phyloP scores from a whole-genome alignment of 2,797 vertebrate genomes.

The Eutrigla gurnardus region DNA sequence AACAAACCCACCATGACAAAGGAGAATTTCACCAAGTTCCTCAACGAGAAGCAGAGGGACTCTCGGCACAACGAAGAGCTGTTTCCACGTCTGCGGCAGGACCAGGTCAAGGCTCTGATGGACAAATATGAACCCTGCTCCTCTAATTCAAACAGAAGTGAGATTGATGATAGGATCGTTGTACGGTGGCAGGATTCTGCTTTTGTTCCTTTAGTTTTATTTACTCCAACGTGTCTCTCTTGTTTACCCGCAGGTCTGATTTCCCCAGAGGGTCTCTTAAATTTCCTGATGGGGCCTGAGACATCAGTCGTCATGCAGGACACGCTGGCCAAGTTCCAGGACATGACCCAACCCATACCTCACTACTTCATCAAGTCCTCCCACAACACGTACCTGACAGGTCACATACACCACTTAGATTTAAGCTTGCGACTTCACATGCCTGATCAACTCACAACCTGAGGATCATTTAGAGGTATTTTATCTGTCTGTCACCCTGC shows the following conservation, averaged over 20 bases:
- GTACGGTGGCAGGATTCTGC: not conserved
- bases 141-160: constrained; percentile 92
- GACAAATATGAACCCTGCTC: constrained; percentile 93
- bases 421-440: not conserved
- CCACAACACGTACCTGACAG: constrained; percentile 98
- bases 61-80: constrained; percentile 93
- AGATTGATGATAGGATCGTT: constrained; percentile 49
- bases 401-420: constrained; percentile 67
- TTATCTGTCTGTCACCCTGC: constrained; percentile 14
- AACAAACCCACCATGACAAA: constrained; percentile 97
- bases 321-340: constrained; percentile 89
- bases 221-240: not conserved
- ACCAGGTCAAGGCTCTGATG: constrained; percentile 94
- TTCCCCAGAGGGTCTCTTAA: constrained; percentile 94
- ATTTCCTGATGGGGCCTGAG: constrained; percentile 93
- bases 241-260: constrained; percentile 87
- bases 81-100: constrained; percentile 89
- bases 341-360: constrained; percentile 94
- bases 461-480: not conserved
- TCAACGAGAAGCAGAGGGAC: constrained; percentile 96
- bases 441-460: not conserved
- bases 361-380: constrained; percentile 99
- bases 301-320: constrained; percentile 90
- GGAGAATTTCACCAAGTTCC: constrained; percentile 94
- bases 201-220: not conserved